Base-by-base conservation (phyloP, 2,797 vertebrate genomes). In the Tauraco hartlaubi region DNA sequence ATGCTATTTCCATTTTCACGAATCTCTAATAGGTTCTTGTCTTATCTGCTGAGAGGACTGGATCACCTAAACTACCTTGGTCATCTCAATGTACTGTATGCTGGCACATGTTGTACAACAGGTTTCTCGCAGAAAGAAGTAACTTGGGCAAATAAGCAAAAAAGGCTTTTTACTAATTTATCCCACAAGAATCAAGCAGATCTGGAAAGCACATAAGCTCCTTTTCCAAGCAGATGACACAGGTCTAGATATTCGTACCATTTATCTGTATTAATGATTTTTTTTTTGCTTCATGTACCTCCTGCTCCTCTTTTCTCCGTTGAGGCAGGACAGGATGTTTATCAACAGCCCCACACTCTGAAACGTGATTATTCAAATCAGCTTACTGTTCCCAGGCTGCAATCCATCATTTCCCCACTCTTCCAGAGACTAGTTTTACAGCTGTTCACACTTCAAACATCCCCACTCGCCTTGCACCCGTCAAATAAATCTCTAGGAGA, bases 321-420 rank as follows among this genome's bases (percentile, higher is more conserved):
- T 4, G 29, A 90, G 80, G 63, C 88, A 93, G 66, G 76, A 84
- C 82, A 91, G 90, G 85, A 96, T 89, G 86, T 91, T 95, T 85
- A 91, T 46, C 71, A 87, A 92, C 84, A 96, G 81, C 63, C 58
- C 74, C 46, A 69, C 39, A 78, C 37, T 71, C 91, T 77, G 71
- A 90, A 94, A 94, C 68, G 69, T 93, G 93, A 96, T 95, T 93
- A 95, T 93, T 94, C 73, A 83, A 92, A 96, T 91, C 93, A 90
- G 76, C 93, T 83, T 73, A 82, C 62, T 63, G 48, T 44, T 91
- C 48, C 64, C 52, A 88, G 62, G 54, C 73, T 54, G 86, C 84
- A 91, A 76, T 78, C 85, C 77, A 95, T 95, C 91, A 94, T 59
- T 85, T 94, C 39, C 79, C 82, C 85, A 9, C 68, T 81, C 91